Conservation (phyloP, 2,888 invertebrate species). For the Amiota communis region DNA sequence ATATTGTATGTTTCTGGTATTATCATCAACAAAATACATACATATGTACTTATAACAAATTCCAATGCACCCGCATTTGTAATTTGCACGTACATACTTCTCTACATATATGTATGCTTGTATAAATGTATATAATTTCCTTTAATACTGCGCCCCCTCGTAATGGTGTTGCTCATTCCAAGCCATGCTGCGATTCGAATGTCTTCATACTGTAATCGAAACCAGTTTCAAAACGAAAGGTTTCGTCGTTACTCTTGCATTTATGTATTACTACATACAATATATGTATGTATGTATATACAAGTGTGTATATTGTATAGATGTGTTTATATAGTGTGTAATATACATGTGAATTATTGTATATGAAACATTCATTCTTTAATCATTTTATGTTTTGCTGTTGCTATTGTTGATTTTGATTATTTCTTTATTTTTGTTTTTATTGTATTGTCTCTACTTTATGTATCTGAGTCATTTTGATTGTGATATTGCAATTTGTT, state of each 20-base stretch:
- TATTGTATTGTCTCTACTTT: background rate
- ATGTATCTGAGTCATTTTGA: background rate
- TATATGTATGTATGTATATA: background rate
- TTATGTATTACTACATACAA: background rate
- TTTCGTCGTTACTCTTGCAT: background rate
- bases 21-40: too few relatives aligned
- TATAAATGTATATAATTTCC: background rate
- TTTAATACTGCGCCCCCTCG: background rate
- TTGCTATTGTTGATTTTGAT: too few relatives aligned
- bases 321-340: background rate
- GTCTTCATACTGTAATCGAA: background rate
- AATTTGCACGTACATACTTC: too few relatives aligned
- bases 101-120: background rate
- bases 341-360: background rate
- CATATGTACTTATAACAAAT: too few relatives aligned
- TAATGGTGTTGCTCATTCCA: background rate
- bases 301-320: background rate
- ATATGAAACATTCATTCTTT: slow-evolving; percentile 3
- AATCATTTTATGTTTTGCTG: background rate
- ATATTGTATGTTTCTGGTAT: too few relatives aligned
- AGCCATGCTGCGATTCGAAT: background rate
- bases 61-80: too few relatives aligned
- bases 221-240: slow-evolving; percentile 13
- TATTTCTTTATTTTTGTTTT: too few relatives aligned
- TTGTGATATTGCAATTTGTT: background rate